phyloP scores from a whole-genome alignment of 2,797 vertebrate genomes.

The Microcaecilia unicolor region DNA sequence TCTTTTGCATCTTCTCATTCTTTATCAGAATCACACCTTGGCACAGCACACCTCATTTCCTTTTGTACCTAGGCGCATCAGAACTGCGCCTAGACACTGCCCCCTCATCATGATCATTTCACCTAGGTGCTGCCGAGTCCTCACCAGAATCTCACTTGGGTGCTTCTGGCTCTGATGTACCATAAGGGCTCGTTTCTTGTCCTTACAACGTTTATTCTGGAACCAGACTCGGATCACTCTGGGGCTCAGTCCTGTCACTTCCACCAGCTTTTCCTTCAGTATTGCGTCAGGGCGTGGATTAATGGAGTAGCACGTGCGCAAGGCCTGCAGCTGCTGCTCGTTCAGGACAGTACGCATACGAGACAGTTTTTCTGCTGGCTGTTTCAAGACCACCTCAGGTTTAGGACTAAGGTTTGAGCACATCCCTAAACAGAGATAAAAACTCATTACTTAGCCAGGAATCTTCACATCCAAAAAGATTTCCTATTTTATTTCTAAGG shows the following conservation, averaged over 20 bases:
- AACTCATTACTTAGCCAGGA: no score
- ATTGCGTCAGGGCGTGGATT: slow-evolving; percentile 94
- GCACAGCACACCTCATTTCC: no score
- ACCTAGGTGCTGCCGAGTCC: slow-evolving; percentile 87
- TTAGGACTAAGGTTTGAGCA: no score
- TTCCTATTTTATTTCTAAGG: no score
- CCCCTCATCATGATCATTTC: slow-evolving; percentile 41
- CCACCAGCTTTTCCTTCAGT: slow-evolving; percentile 97
- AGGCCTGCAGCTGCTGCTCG: slow-evolving; percentile 95
- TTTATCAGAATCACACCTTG: not conserved
- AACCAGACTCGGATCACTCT: slow-evolving; percentile 96
- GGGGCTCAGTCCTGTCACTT: slow-evolving; percentile 95
- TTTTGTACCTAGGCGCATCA: no score
- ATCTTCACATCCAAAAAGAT: no score
- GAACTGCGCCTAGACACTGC: not conserved
- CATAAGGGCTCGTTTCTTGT: slow-evolving; percentile 88
- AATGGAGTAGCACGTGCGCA: slow-evolving; percentile 93
- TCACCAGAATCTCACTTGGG: no score
- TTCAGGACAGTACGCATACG: slow-evolving; percentile 90
- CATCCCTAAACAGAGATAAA: no score
- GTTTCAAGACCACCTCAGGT: no score
- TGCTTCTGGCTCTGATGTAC: slow-evolving; percentile 96
- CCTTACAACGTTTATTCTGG: slow-evolving; percentile 97
- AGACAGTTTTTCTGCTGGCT: slow-evolving; percentile 96
- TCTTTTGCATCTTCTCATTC: no score